Evolutionary conservation across 2,113 vertebrate species (phyloP), one percentile per base, ranked within the genome.

Genomic region (Urocitellus parryii): DNA sequence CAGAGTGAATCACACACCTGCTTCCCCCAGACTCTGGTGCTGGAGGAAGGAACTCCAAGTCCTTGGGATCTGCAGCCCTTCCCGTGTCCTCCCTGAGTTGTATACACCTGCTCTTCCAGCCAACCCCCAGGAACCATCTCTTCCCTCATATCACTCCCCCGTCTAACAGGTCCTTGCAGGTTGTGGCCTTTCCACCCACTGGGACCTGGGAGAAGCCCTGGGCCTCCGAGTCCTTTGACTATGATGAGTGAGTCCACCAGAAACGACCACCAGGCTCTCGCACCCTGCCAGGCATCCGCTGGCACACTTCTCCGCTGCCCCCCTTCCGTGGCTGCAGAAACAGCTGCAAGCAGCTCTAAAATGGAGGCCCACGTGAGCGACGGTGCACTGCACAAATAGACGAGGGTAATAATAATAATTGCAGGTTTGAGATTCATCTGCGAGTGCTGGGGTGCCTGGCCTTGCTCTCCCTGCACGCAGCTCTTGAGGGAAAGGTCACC

Each of bases 321-420:
- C n/a, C 42, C 77, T 24, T 5, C 13, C 34, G 17, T 13, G 92
- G 96, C 98, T 89, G 80, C 82, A 32, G 95, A 94, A 97, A 73
- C 97, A 98, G 97, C 97, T 97, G 96, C 48, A 82, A 73, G 94
- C 90, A 83, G 95, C 92, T 97, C 97, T 94, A 90, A 96, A 98
- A 96, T 95, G 94, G 97, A 98, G 91, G 61, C 34, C 12, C 1
- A 76, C 4, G 4, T 29, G 56, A 89, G 96, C 96, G 92, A 63
- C 63, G 95, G 89, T n/a, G 96, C 79, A 92, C 86, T 96, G 85
- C 97, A 98, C 98, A 98, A 98, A 98, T 98, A 97, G 98, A 87
- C 68, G 74, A 51, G 18, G 53, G 84, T 96, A 94, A 97, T 97
- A 98, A 98, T 97, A 97, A 98, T 97, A 98, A 90, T 91, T 91